phyloP scores from a whole-genome alignment of 2,888 invertebrate genomes.

The Drosophila histrio region DNA sequence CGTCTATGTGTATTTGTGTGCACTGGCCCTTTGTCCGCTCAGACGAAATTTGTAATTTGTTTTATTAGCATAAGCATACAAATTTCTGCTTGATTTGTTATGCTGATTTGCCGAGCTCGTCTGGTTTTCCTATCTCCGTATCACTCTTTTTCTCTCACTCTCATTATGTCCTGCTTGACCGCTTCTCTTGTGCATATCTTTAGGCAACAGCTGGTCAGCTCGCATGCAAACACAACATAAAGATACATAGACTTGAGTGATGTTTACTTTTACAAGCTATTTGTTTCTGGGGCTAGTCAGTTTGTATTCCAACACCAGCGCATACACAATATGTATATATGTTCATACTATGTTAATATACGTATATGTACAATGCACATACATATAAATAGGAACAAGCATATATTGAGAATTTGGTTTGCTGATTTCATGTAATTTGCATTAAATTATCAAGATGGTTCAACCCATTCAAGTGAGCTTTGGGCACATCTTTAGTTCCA shows the following conservation, averaged over 20 bases:
- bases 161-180: conserved; percentile 32
- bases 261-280: conserved; percentile 50
- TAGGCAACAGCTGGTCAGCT: conserved; percentile 64
- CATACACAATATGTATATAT: background rate
- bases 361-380: conserved; percentile 16
- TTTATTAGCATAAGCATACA: conserved; percentile 77
- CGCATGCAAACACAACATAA: conserved; percentile 24
- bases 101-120: conserved; percentile 66
- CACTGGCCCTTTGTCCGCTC: conserved; percentile 50
- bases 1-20: background rate
- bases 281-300: conserved; percentile 20
- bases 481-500: background rate
- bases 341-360: background rate
- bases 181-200: conserved; percentile 41
- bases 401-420: conserved; percentile 42
- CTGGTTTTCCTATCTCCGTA: conserved; percentile 6
- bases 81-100: conserved; percentile 80
- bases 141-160: background rate
- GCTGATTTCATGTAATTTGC: conserved; percentile 76
- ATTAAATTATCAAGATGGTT: conserved; percentile 72
- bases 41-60: conserved; percentile 73
- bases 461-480: conserved; percentile 51
- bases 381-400: background rate
- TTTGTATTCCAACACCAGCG: background rate
- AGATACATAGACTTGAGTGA: conserved; percentile 26